Evolutionary conservation across 2,888 invertebrate genomes (phyloP).

Genomic region (Agrochola lychnidis): DNA sequence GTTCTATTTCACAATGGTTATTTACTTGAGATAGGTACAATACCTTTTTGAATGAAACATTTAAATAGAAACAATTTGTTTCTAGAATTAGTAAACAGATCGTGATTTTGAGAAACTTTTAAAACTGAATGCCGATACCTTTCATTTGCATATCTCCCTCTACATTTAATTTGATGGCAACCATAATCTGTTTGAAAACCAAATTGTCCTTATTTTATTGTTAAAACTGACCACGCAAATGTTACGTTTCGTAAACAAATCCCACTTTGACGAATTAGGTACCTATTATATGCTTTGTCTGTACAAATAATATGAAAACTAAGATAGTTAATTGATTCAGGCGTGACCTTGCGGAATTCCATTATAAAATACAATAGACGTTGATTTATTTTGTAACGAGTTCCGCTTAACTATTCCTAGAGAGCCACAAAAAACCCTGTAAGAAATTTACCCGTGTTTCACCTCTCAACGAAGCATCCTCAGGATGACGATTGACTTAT

Average conservation of each 20-base stretch:
- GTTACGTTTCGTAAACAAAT: neutral
- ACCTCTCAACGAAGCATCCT: too few relatives aligned
- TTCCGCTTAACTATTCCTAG: too few relatives aligned
- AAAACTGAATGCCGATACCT: constrained; percentile 5
- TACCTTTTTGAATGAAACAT: neutral
- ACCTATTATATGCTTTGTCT: neutral
- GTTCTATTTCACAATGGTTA: neutral
- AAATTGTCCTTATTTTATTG: neutral
- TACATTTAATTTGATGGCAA: neutral
- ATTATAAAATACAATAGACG: too few relatives aligned
- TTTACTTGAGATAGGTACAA: neutral
- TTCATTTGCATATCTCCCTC: constrained; percentile 10
- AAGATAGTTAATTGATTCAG: too few relatives aligned
- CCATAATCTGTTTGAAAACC: neutral
- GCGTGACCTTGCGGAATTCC: too few relatives aligned
- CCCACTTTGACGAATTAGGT: neutral
- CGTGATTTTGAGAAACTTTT: constrained; percentile 1
- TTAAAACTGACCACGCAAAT: neutral
- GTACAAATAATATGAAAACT: neutral
- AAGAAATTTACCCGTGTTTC: too few relatives aligned
- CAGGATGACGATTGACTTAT: too few relatives aligned
- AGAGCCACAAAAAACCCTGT: too few relatives aligned
- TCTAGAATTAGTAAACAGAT: neutral
- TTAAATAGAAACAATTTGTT: neutral
- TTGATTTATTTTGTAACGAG: too few relatives aligned